A percentile compares a stretch with the other conserved stretches of the same genome.
phyloP scores from a whole-genome alignment of 1,140 invertebrate genomes.

The Cherax destructor region DNA sequence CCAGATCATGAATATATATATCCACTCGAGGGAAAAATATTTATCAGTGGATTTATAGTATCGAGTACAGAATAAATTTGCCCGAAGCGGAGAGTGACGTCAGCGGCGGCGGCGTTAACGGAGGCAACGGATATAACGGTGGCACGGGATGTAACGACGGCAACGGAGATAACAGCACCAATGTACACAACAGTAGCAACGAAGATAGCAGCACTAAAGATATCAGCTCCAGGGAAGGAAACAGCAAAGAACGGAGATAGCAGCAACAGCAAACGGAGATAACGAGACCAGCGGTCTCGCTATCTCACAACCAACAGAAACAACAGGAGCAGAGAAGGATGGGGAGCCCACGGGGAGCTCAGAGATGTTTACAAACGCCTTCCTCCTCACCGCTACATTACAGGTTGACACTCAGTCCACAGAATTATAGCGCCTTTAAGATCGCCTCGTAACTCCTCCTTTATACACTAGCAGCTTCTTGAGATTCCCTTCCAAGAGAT shows the following conservation, averaged over 20 bases:
- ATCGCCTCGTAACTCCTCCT: background rate
- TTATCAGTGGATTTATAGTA: background rate
- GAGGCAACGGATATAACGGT: background rate
- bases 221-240: no score
- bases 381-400: background rate
- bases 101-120: background rate
- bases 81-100: background rate
- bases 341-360: background rate
- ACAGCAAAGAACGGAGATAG: no score
- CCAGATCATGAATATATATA: background rate
- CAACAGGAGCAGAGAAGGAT: no score
- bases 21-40: background rate
- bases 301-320: no score
- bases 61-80: background rate
- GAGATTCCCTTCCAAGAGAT: background rate
- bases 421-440: conserved; percentile 3
- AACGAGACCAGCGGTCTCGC: no score
- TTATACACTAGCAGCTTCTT: conserved; percentile 2
- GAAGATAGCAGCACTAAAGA: no score
- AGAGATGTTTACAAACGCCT: background rate
- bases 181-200: no score
- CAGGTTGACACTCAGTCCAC: background rate
- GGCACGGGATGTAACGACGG: no score
- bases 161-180: no score
- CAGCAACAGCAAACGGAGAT: no score